Conservation (phyloP, 2,797 vertebrate genomes). For the Phoeniculus purpureus region DNA sequence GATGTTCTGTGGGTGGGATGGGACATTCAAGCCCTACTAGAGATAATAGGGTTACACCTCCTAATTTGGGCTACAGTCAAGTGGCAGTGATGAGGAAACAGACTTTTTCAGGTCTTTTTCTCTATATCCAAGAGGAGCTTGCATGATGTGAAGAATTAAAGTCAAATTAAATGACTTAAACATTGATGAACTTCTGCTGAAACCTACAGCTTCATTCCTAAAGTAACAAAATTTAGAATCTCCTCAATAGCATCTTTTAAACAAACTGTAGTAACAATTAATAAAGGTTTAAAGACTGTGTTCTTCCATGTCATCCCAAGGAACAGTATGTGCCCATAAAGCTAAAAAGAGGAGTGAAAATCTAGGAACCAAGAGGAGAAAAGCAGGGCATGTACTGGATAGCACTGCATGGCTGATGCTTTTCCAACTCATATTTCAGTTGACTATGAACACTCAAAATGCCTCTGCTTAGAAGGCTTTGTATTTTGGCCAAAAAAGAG, state of each 20-base stretch:
- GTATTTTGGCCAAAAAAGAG: neutral
- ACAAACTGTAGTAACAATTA: conserved; percentile 21
- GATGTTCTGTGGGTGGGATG: conserved; percentile 8
- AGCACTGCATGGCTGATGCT: neutral
- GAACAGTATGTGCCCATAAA: conserved; percentile 4
- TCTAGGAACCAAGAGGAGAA: neutral
- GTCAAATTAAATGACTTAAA: conserved; percentile 1
- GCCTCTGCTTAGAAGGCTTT: conserved; percentile 6
- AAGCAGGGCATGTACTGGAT: neutral
- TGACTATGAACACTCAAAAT: conserved; percentile 2
- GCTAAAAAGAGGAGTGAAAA: neutral
- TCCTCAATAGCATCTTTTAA: conserved; percentile 34
- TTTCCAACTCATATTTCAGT: conserved; percentile 5
- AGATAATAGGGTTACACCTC: conserved; percentile 20
- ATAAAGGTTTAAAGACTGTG: neutral
- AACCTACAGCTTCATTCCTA: conserved; percentile 51
- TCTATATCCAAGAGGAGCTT: neutral
- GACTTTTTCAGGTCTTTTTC: neutral
- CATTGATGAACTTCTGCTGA: neutral
- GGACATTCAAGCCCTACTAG: neutral
- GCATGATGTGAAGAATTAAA: neutral
- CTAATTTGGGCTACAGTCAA: conserved; percentile 4
- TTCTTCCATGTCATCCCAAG: conserved; percentile 6
- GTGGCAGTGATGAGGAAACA: neutral
- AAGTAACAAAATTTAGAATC: conserved; percentile 28